Evolutionary conservation across 2,888 invertebrate genomes (phyloP), one percentile per base, ranked within the genome.

Genomic region (Eucera pruinosa): DNA sequence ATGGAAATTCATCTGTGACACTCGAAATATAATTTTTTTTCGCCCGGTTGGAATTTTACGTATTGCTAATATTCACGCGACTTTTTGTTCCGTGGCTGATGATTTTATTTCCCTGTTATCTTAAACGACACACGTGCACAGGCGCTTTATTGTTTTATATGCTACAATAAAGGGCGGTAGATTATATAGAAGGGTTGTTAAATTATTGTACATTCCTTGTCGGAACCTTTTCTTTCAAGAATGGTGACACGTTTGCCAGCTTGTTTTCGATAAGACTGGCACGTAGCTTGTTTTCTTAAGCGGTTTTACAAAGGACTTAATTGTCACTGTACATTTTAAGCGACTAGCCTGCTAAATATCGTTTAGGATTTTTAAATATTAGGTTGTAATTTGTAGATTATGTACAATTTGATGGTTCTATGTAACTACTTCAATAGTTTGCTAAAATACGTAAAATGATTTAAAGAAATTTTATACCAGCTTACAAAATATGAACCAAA

Each of bases 61-160:
- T 33, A 27, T 13, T n/a, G n/a, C n/a, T n/a, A 27, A 18, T 20
- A 23, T 7, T 36, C 30, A 20, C 18, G 27, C 20, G 39, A 7
- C 15, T 52, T 7, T 36, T 18, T 41, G 7, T n/a, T 41, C 23
- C 23, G 4, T 6, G 2, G 60, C 23, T 18, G 13, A 33, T 54
- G n/a, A 48, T 66, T 60, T 66, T 48, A 18, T 57, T 33, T 33
- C 6, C 27, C 36, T 5, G 64, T 75, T 75, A 72, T 75, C 74
- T 23, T 43, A 30, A 36, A 36, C 27, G 15, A 4, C 43, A 15
- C 27, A 18, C 15, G 61, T n/a, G 33, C 15, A n/a, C 2, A 25
- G 13, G 6, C 6, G 11, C n/a, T 50, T 50, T 64, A 62, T 62
- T 47, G 25, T n/a, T n/a, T n/a, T n/a, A n/a, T n/a, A n/a, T 33